Base-by-base conservation (phyloP, 2,888 invertebrate genomes). In the Drosophila prolongata region DNA sequence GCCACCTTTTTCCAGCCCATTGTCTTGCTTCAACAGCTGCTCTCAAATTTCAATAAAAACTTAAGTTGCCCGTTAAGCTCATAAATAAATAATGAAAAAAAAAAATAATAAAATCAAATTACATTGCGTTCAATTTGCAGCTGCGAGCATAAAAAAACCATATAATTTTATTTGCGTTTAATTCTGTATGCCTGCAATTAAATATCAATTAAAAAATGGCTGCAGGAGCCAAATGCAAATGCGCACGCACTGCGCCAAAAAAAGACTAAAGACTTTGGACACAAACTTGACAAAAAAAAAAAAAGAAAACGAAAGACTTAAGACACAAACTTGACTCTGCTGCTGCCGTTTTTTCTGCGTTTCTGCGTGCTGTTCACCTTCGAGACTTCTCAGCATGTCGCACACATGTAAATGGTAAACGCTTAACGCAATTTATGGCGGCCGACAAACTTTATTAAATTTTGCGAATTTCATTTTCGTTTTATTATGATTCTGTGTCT, bases 381-480 rank as follows among this genome's bases (percentile, higher is more conserved):
- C 88, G 56, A 69, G 81, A 78, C 80, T 85, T 81, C 70, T 76
- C 85, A 69, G 83, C 71, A 84, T 75, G 70, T 68, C 60, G 62
- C 65, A 67, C 72, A 75, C 65, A 79, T 69, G 75, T 67, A 75
- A 67, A 67, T 74, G 49, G 66, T 56, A 65, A 73, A 72, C 64
- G 71, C 53, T 74, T 68, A 68, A 79, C 54, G 56, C 53, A 75
- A 83, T 86, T 85, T 88, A 86, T 73, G 80, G 76, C 86, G 75
- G 65, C 62, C 83, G 88, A 88, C 88, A 86, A 88, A 83, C 88
- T 86, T 83, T 80, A 86, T 85, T 88, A 80, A 79, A 77, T 77
- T 81, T 65, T 80, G 67, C 67, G 59, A 71, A 81, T 75, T 85
- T 76, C 54, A 67, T 61, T 64, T 66, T 46, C 46, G 37, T 60